Evolutionary conservation across 2,888 invertebrate species (phyloP).

Genomic region (Chalcosyrphus nemorum): DNA sequence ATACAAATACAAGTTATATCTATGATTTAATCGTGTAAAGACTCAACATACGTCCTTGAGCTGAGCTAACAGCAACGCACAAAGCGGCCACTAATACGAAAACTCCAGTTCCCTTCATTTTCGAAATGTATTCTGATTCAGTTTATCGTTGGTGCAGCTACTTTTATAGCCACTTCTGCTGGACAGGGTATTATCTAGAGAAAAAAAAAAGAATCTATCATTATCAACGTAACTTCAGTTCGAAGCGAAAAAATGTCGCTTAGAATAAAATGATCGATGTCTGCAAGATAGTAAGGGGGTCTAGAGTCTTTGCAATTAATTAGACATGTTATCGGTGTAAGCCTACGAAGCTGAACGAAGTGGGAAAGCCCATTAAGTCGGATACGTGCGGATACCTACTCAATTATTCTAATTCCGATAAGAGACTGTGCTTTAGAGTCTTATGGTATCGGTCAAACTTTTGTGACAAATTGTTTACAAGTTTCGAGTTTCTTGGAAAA

Average conservation of each 20-base stretch:
- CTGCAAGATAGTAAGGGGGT: not conserved
- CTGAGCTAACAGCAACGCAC: not conserved
- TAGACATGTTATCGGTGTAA: not conserved
- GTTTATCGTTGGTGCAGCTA: not conserved
- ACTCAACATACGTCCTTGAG: not conserved
- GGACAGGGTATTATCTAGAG: too few relatives aligned
- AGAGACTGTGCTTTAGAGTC: not conserved
- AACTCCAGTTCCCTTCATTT: slow-evolving; percentile 10
- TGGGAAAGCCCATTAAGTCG: not conserved
- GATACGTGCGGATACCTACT: not conserved
- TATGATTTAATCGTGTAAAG: too few relatives aligned
- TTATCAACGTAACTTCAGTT: not conserved
- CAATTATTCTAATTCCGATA: not conserved
- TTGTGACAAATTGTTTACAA: slow-evolving; percentile 6
- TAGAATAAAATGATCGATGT: not conserved
- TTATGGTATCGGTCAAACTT: not conserved
- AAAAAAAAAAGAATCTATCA: too few relatives aligned
- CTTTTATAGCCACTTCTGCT: slow-evolving; percentile 7
- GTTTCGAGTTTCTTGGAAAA: not conserved
- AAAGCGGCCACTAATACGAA: slow-evolving; percentile 2
- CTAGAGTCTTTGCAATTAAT: not conserved
- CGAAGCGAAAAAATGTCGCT: not conserved
- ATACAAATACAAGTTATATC: not conserved
- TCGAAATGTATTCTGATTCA: not conserved
- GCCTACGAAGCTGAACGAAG: not conserved